Evolutionary conservation across 2,797 vertebrate species (phyloP).

Genomic region (Tolypeutes matacus): DNA sequence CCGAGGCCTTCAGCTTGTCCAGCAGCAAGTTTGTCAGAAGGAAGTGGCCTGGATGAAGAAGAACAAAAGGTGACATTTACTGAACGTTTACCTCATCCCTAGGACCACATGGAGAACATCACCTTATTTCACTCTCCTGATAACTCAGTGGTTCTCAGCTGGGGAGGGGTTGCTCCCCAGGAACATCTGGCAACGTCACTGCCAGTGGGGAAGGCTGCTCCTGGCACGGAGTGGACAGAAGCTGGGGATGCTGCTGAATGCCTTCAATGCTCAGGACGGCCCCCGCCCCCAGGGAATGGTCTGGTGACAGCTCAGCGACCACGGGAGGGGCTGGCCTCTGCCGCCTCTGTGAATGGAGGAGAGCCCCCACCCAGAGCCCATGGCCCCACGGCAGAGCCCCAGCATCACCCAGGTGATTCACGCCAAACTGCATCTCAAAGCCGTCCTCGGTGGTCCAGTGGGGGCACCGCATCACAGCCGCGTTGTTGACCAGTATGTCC

Average conservation of each 20-base stretch:
- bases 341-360: accelerated
- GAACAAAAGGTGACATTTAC: background rate
- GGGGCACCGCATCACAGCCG: constrained; percentile 94
- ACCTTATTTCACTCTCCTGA: background rate
- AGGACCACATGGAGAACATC: background rate
- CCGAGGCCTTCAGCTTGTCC: constrained; percentile 92
- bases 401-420: constrained; percentile 92
- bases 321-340: accelerated
- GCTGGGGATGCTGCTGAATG: background rate
- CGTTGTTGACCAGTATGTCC: constrained; percentile 93
- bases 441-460: constrained; percentile 92
- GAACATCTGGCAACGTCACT: background rate
- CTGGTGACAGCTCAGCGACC: accelerated
- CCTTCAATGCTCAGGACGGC: no score
- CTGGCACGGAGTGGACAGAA: background rate
- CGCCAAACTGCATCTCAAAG: constrained; percentile 94
- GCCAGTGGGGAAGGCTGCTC: background rate
- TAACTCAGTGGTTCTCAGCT: no score
- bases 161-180: no score
- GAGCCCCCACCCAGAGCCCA: background rate
- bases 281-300: no score
- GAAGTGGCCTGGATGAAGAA: constrained; percentile 90
- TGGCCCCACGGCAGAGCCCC: accelerated
- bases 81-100: background rate
- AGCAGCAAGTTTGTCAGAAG: constrained; percentile 93